Evolutionary conservation across 1,140 invertebrate species (phyloP), one percentile per base, ranked within the genome.

Genomic region (Sycobia sp.): DNA sequence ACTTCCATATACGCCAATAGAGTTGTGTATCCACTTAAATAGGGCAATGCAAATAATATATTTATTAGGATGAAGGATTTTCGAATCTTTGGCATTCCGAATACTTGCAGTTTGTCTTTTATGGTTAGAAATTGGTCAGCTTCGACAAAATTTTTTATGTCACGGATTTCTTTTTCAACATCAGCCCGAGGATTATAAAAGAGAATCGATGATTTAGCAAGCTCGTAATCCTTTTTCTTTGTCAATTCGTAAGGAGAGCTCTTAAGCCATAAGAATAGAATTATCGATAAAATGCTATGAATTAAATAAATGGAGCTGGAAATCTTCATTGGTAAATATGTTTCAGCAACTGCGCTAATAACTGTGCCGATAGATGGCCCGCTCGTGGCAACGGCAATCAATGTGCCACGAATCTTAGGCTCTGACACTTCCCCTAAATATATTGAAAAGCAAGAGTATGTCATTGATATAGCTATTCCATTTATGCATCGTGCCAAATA

Each of bases 1-100:
- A 86, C 85, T 60, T 90, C 87, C 14, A 89, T 85, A 69, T 92
- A 92, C 25, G 88, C 87, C 63, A 88, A 86, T 22, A 93, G 82
- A 1, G 86, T 88, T 51, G 89, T 89, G 14, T 90, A 87, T 1
- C 91, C 89, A 55, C 86, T 89, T 29, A 91, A 83, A 71, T 92
- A 89, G 72, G 93, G 89, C 14, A 90, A 87, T 7, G 87, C 79
- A 69, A 90, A 88, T 58, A 92, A 79, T 13, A 86, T 77, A 32
- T 87, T 69, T 29, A 88, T 81, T 27, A 91, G 85, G 4, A 86
- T 71, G 2, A 92, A 75, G 8, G 86, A 86, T 62, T 83, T 87
- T 56, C 86, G 82, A 20, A 51, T 9, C 4, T 18, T 5, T 0
- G 53, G 36, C 14, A 5, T 1, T 16, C 50, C 41, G 0, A 63